Evolutionary conservation across 2,113 vertebrate species (phyloP).

Genomic region (Gyps fulvus): DNA sequence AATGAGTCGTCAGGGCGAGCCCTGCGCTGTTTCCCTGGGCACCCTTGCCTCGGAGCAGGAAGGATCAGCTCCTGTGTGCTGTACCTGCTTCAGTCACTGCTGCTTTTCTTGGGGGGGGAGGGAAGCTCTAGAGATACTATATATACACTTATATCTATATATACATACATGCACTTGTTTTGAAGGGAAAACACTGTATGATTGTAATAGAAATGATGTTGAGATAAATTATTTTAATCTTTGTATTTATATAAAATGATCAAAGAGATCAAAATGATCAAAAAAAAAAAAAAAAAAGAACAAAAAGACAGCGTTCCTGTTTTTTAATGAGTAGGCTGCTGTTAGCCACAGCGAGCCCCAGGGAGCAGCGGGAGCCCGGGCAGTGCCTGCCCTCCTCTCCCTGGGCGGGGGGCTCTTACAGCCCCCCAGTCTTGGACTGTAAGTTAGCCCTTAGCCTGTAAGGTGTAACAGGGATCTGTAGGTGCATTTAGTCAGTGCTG

Average conservation of each 20-base stretch:
- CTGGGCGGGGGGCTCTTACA: not conserved
- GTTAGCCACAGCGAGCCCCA: not conserved
- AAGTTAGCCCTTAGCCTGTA: not conserved
- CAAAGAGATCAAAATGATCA: not conserved
- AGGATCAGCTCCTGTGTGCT: not conserved
- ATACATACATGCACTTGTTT: constrained; percentile 9
- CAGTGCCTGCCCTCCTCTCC: not conserved
- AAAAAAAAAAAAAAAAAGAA: not conserved
- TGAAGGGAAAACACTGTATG: constrained; percentile 39
- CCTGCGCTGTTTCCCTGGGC: not conserved
- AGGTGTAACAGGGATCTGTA: not conserved
- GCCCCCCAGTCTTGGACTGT: accelerated
- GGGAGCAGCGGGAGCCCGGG: not conserved
- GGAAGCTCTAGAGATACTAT: constrained; percentile 13
- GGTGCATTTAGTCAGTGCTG: not conserved
- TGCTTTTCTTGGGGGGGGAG: constrained; percentile 4
- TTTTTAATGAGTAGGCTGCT: not conserved
- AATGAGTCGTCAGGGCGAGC: not conserved
- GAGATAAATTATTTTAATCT: constrained; percentile 64
- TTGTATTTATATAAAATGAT: constrained; percentile 59
- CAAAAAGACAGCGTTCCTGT: not conserved
- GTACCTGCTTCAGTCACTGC: constrained; percentile 36
- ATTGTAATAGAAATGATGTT: constrained; percentile 38
- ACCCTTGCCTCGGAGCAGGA: not conserved
- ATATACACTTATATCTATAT: not conserved